Evolutionary conservation across 2,888 invertebrate genomes (phyloP), one percentile per base, ranked within the genome.

Genomic region (Uropetala carovei): DNA sequence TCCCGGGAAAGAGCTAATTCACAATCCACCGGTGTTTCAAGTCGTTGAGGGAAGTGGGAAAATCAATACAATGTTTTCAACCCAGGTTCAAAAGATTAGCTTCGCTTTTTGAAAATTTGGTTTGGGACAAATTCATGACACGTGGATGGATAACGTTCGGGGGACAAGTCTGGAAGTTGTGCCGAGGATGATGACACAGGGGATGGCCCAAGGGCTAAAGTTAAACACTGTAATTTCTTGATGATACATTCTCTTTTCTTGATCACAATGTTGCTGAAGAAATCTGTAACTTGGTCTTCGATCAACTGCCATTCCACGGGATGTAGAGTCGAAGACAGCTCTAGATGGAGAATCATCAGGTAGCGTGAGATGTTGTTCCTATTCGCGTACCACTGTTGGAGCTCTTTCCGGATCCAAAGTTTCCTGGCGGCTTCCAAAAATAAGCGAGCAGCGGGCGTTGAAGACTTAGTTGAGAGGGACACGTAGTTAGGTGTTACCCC

Each of bases 351-450:
- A 16, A 84, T 18, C 57, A 57, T 16, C 13, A 57, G 84, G 84
- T 84, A 57, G 13, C 14, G 56, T 3, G 43, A 84, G 8, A 57
- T 84, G 18, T 11, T 18, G 18, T 18, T 18, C 57, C 58, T 59
- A 58, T 85, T 85, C 8, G 58, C 85, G 22, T 85, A 85, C 85
- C 85, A 85, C 14, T 85, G 11, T 14, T 59, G 59, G 16, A 5
- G 58, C 22, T 85, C 85, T 14, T 14, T 30, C 22, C 58, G 57
- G 58, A 85, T 85, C 58, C 59, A 85, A n/a, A 22, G 57, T 11
- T 5, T 58, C 9, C 58, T 58, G 85, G 85, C 85, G 16, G n/a
- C 22, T 58, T 85, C 58, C 3, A 58, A 16, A 8, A 58, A n/a
- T n/a, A 59, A 59, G 14, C 58, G 57, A 11, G 58, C 85, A 13